Evolutionary conservation across 2,797 vertebrate genomes (phyloP), one percentile per base, ranked within the genome.

Genomic region (Gambusia yucatana): DNA sequence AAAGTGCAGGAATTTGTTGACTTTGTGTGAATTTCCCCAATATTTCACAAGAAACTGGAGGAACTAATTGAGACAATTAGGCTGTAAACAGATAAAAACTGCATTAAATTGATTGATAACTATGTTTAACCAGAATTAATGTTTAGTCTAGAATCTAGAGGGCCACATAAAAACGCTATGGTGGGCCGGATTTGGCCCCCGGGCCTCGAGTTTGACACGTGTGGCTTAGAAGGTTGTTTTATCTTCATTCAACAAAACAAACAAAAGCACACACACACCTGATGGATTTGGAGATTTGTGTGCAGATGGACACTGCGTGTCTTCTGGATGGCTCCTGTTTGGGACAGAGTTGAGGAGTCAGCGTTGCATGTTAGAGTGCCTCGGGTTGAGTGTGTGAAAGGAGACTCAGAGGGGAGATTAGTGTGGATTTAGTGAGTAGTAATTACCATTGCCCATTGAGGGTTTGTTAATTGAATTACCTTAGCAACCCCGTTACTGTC

Each of bases 401-500:
- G 81, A 84, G 89, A 90, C 89, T 94, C 90, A 85, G 92, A 88
- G 76, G 83, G 86, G 72, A 91, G 94, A 96, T 96, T 95, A 96
- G 91, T 44, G 63, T 67, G 91, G 94, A 95, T 96, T 95, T 95
- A 85, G 88, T 91, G 82, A 91, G 87, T 89, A 88, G 91, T 94
- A 94, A 95, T 96, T 95, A 94, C 92, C 91, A 84, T 82, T 86
- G 86, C 84, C 91, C 76, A 48, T 89, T 83, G 84, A 92, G 90
- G 87, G 87, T 85, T 87, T 89, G 87, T 81, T 95, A 95, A 96
- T 96, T 95, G 91, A 96, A 95, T 95, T 93, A 96, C 92, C 93
- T 93, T 85, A 84, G 90, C 88, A 92, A 92, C 90, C 84, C 79
- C 3, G 76, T 85, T 77, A 86, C 84, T 85, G 89, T 63, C 87